These are phyloP conservation scores for Anthonomus grandis DNA, from an alignment of 1,140 invertebrate genomes.

Conservation along the genomic window DNA sequence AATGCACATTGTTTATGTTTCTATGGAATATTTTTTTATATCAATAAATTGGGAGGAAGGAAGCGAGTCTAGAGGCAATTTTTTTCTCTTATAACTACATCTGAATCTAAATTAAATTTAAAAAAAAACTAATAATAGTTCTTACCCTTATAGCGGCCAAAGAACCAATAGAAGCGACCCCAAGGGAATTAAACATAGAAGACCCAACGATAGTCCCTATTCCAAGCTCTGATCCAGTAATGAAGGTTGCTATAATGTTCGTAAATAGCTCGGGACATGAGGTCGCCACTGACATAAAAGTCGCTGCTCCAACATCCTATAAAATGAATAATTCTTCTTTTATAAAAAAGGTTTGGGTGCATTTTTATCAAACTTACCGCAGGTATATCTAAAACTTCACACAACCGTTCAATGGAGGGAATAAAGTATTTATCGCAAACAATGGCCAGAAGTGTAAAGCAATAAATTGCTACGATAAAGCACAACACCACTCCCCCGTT, in stretches of 20 bases:
- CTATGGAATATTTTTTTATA: too few relatives aligned
- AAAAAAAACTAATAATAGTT: slow-evolving; percentile 1
- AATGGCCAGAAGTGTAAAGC: slow-evolving; percentile 73
- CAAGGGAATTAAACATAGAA: slow-evolving; percentile 84
- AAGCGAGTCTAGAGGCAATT: too few relatives aligned
- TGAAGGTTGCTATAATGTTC: slow-evolving; percentile 78
- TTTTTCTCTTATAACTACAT: too few relatives aligned
- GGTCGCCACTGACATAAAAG: slow-evolving; percentile 88
- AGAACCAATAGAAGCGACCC: slow-evolving; percentile 80
- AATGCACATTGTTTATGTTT: too few relatives aligned
- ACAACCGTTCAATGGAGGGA: slow-evolving; percentile 77
- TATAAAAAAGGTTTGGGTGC: background rate
- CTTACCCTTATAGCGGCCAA: slow-evolving; percentile 68
- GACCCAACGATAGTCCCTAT: slow-evolving; percentile 86
- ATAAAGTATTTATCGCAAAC: slow-evolving; percentile 86
- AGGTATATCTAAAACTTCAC: slow-evolving; percentile 67
- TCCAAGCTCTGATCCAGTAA: slow-evolving; percentile 74
- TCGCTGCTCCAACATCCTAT: slow-evolving; percentile 84
- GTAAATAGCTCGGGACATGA: slow-evolving; percentile 89
- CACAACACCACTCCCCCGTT: slow-evolving; percentile 72
- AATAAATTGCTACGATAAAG: slow-evolving; percentile 72
- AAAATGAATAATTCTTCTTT: slow-evolving; percentile 21
- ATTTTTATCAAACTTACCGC: slow-evolving; percentile 52
- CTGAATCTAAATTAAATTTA: too few relatives aligned
- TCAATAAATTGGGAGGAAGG: too few relatives aligned